Conservation (phyloP, 64 coral and sea anemone species). For the Acropora tenuis region DNA sequence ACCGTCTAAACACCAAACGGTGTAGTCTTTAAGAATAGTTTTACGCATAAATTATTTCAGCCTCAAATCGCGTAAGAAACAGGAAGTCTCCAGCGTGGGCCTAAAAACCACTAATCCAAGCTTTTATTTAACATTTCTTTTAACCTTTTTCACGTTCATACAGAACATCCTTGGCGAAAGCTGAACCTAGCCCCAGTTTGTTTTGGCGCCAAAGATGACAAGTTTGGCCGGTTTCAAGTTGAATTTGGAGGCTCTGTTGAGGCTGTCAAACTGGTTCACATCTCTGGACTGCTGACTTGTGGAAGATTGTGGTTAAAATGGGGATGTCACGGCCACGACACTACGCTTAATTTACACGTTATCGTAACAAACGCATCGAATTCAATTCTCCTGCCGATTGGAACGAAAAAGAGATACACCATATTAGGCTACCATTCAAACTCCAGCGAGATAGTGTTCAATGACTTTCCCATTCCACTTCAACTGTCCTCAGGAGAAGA, state of each 20-base stretch:
- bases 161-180: not conserved
- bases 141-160: too few relatives aligned
- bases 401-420: not conserved
- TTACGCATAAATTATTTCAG: too few relatives aligned
- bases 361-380: not conserved
- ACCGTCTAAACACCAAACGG: too few relatives aligned
- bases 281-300: not conserved
- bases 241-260: not conserved
- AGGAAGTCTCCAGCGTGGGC: too few relatives aligned
- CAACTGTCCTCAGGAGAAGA: constrained; percentile 16
- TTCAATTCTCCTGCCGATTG: not conserved
- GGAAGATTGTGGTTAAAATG: not conserved
- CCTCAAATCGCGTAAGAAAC: too few relatives aligned
- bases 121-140: not conserved
- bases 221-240: not conserved
- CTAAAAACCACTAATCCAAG: too few relatives aligned
- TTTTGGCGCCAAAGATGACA: not conserved
- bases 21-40: too few relatives aligned
- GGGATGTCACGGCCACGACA: not conserved
- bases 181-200: too few relatives aligned
- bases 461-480: constrained; percentile 10
- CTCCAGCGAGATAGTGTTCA: constrained; percentile 30
- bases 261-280: not conserved
- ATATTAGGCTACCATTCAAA: not conserved
- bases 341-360: not conserved